Evolutionary conservation across 2,797 vertebrate genomes (phyloP).

Genomic region (Merluccius polli): DNA sequence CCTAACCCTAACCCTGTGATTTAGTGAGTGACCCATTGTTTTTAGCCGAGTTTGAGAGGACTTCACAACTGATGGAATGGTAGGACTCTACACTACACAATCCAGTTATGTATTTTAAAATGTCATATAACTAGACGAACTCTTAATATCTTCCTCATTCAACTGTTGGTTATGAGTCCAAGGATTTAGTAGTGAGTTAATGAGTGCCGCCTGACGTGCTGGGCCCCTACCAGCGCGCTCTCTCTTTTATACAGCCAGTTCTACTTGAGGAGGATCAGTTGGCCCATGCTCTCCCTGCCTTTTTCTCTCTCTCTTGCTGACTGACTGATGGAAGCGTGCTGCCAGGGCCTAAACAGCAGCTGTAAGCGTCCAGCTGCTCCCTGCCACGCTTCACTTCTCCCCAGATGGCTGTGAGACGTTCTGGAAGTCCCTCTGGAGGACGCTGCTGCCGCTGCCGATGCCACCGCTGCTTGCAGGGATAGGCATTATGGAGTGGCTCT

Average conservation of each 20-base stretch:
- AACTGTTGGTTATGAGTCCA: background rate
- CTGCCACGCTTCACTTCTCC: conserved; percentile 77
- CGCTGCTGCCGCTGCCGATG: background rate
- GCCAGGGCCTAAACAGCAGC: conserved; percentile 79
- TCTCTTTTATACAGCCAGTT: background rate
- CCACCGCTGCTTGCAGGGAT: conserved; percentile 38
- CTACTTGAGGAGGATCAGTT: background rate
- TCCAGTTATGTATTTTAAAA: background rate
- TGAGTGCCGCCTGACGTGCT: background rate
- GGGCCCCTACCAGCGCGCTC: background rate
- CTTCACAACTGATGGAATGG: background rate
- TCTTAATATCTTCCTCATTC: background rate
- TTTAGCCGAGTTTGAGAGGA: no score
- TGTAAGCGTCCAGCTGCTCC: conserved; percentile 79
- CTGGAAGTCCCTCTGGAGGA: conserved; percentile 71
- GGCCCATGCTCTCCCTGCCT: background rate
- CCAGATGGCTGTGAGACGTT: conserved; percentile 79
- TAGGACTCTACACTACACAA: background rate
- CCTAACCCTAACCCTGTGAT: no score
- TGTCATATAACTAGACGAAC: no score
- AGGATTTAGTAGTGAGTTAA: background rate
- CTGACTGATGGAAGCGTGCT: conserved; percentile 68
- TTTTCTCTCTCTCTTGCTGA: conserved; percentile 51
- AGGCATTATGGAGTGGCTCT: conserved; percentile 76
- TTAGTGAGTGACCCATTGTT: background rate